Evolutionary conservation across 2,113 vertebrate genomes (phyloP).

Genomic region (Pygoscelis adeliae): DNA sequence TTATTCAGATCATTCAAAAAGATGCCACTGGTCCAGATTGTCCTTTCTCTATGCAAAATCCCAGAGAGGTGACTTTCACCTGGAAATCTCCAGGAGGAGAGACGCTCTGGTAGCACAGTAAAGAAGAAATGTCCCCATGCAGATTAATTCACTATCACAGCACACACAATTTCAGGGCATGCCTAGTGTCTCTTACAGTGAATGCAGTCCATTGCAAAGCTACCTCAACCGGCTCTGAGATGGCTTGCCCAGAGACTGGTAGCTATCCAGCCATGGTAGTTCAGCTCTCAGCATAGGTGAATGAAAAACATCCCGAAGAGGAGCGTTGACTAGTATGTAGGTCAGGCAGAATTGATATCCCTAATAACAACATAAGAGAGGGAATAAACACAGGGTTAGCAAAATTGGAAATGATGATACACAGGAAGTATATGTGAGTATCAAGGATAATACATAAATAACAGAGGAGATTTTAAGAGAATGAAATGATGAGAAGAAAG

Average conservation of each 20-base stretch:
- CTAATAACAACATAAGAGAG: not conserved
- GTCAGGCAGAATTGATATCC: not conserved
- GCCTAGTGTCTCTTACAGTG: not conserved
- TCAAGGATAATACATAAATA: not conserved
- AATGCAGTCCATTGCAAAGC: not conserved
- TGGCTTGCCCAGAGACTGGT: not conserved
- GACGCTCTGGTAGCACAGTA: not conserved
- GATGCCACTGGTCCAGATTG: not conserved
- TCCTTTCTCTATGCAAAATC: not conserved
- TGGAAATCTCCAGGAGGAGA: not conserved
- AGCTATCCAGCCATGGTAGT: not conserved
- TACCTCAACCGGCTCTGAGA: not conserved
- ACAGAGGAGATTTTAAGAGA: not conserved
- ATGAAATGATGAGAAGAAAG: not conserved
- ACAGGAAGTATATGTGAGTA: not conserved
- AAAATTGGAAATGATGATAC: not conserved
- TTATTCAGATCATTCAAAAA: not conserved
- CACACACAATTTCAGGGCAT: not conserved
- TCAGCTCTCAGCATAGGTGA: not conserved
- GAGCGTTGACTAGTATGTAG: not conserved
- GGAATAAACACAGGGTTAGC: not conserved
- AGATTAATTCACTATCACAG: not conserved
- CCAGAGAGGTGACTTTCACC: not conserved
- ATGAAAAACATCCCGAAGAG: not conserved
- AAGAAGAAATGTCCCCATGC: not conserved